Base-by-base conservation (phyloP, 2,888 invertebrate genomes). In the Eugnorisma glareosa region DNA sequence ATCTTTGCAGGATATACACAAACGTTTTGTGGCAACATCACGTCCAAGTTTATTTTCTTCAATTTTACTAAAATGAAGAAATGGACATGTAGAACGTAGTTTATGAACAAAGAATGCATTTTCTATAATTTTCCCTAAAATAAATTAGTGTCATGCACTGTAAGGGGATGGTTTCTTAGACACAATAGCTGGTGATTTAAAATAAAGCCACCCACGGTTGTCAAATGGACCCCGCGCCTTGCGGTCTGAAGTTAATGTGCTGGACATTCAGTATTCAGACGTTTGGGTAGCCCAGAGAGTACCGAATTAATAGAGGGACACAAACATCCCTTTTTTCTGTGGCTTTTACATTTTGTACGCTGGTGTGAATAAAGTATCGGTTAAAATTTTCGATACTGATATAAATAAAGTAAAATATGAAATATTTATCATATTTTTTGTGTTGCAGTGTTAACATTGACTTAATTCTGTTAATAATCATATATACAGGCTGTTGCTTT, bases 241-340 rank as follows among this genome's bases (percentile, higher is more conserved):
- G 93, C 86, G 94, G 94, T 90, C 96, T 96, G 96, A 93, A 95
- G 92, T 95, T 96, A 96, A 96, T 96, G 96, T 96, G 95, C 95
- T 91, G 95, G 95, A 95, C 96, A 93, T 94, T 94, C 91, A 89
- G 91, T 92, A 93, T 93, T 94, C 90, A 91, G 90, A 93, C 93
- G 91, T 92, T 93, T 91, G 91, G 90, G 83, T 88, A 59, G 15
- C 48, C 61, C 21, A 71, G n/a, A 88, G 91, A 82, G 31, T 69
- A 75, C 63, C 8, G 54, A 86, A 89, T 11, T 8, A n/a, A 45
- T 75, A 89, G 87, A 90, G 5, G 28, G 35, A n/a, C 43, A 28
- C 7, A 28, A 66, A n/a, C n/a, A n/a, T 24, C 0, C 1, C 24
- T 10, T 8, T n/a, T 35, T 31, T 48, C 1, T 35, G 54, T 7